These are phyloP conservation scores for Heliocidaris tuberculata DNA, from an alignment of 35 echinoderm and acorn worm genomes.

Conservation along the genomic window DNA sequence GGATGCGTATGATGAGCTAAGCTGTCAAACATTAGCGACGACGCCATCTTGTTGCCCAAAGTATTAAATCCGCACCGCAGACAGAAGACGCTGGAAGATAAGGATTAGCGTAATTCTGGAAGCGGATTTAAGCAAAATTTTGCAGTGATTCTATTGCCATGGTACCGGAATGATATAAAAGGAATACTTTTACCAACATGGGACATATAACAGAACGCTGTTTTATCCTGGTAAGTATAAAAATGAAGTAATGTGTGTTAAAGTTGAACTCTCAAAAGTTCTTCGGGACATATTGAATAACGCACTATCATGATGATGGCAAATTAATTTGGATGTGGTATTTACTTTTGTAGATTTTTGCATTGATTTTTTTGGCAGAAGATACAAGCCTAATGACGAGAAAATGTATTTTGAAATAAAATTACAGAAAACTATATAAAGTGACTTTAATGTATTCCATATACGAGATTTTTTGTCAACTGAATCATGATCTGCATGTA, in stretches of 20 bases:
- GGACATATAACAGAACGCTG: not conserved
- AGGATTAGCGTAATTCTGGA: conserved; percentile 3
- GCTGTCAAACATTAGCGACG: not conserved
- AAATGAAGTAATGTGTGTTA: not conserved
- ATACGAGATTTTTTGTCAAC: no score
- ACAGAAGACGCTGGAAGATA: not conserved
- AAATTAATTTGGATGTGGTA: no score
- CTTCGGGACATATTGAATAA: not conserved
- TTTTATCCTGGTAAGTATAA: not conserved
- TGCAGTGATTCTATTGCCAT: conserved; percentile 5
- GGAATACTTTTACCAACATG: conserved; percentile 8
- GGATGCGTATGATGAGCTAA: not conserved
- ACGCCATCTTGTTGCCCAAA: not conserved
- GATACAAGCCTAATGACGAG: no score
- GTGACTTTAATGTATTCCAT: no score
- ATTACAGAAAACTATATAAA: no score
- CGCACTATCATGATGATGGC: not conserved
- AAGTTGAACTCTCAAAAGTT: not conserved
- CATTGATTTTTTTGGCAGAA: no score
- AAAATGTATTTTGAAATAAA: no score
- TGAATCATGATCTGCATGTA: no score
- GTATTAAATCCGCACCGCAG: not conserved
- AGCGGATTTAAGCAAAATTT: not conserved
- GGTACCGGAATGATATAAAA: conserved; percentile 24
- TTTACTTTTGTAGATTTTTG: no score